phyloP scores from a whole-genome alignment of 30 jellyfish, hydroid and myxozoan genomes.

The Aurelia sp. region DNA sequence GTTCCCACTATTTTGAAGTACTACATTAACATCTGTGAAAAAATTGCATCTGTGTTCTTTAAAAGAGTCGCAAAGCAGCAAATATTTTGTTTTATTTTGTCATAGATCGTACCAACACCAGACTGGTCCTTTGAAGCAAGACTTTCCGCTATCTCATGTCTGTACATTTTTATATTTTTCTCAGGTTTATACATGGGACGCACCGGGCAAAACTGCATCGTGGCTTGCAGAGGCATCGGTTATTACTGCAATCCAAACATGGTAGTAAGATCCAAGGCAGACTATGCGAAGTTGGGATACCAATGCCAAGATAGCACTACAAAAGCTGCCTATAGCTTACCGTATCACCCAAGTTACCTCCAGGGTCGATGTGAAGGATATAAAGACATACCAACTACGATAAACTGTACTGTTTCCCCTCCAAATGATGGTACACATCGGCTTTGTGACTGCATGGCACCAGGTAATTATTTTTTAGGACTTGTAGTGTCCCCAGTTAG shows the following conservation, averaged over 20 bases:
- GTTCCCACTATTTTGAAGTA: too few species aligned
- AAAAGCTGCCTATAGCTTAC: constrained; percentile 24
- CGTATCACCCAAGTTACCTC: constrained; percentile 66
- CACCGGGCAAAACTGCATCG: constrained; percentile 42
- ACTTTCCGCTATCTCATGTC: not conserved
- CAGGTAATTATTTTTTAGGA: constrained; percentile 18
- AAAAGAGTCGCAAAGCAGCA: too few species aligned
- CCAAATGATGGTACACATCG: constrained; percentile 68
- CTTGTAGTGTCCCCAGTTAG: not conserved
- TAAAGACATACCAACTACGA: constrained; percentile 7
- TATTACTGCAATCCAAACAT: constrained; percentile 38
- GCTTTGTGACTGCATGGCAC: constrained; percentile 67
- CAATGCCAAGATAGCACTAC: constrained; percentile 44
- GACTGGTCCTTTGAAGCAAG: too few species aligned
- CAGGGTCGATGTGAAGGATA: constrained; percentile 61
- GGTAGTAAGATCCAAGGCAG: not conserved
- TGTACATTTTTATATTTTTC: not conserved
- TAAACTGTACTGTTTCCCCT: constrained; percentile 41
- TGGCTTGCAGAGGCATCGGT: constrained; percentile 20
- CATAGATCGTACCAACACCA: too few species aligned
- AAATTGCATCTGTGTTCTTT: too few species aligned
- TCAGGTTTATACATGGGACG: constrained; percentile 3
- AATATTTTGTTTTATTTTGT: too few species aligned
- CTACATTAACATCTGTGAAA: too few species aligned
- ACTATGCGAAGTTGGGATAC: constrained; percentile 25